Evolutionary conservation across 2,113 vertebrate species (phyloP).

Genomic region (Columba janthina): DNA sequence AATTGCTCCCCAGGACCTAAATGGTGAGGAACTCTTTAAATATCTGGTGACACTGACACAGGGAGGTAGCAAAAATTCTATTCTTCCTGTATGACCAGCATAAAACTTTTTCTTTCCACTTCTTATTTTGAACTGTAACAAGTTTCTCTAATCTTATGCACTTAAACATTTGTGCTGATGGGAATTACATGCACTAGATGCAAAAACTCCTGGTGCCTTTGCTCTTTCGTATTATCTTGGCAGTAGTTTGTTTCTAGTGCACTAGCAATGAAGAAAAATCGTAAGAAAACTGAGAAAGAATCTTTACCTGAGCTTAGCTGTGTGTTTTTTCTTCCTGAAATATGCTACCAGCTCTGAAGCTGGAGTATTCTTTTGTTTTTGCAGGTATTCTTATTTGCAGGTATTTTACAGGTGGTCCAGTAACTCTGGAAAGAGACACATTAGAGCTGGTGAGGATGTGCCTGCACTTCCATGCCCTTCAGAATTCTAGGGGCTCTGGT

Average conservation of each 20-base stretch:
- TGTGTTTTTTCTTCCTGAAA: background rate
- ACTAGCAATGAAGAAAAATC: background rate
- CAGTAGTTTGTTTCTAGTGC: background rate
- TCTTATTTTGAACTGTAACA: background rate
- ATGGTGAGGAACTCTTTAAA: background rate
- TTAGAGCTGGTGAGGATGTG: background rate
- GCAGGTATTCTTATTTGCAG: background rate
- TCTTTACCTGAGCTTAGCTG: background rate
- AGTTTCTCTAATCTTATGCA: background rate
- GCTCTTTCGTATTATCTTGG: background rate
- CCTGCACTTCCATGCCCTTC: background rate
- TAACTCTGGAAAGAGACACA: background rate
- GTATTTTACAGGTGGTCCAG: background rate
- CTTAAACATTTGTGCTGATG: background rate
- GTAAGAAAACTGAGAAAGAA: background rate
- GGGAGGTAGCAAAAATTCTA: background rate
- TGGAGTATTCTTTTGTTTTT: background rate
- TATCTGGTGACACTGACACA: accelerated
- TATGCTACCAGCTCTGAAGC: background rate
- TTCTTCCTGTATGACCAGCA: background rate
- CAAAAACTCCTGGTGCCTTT: background rate
- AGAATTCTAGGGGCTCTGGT: background rate
- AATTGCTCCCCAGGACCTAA: background rate
- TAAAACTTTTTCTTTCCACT: background rate
- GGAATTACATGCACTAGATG: background rate